Conservation (phyloP, 2,113 vertebrate genomes). For the Ceyx margarethae region DNA sequence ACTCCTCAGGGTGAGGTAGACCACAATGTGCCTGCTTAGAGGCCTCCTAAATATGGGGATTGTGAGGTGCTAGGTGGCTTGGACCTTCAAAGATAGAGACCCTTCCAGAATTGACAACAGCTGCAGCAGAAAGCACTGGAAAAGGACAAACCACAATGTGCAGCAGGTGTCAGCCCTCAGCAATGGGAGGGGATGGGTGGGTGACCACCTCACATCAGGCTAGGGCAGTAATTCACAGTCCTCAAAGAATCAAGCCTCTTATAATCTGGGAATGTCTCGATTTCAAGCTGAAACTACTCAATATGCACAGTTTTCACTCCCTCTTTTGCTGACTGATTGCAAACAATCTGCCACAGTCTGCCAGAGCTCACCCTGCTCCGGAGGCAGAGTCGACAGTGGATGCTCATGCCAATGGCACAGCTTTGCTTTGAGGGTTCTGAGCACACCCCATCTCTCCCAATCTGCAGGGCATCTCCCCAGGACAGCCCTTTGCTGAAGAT, state of each 20-base stretch:
- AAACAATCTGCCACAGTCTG: not conserved
- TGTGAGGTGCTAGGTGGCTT: not conserved
- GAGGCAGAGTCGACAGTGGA: not conserved
- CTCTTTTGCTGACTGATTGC: not conserved
- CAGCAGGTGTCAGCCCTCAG: not conserved
- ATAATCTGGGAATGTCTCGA: not conserved
- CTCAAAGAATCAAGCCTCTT: not conserved
- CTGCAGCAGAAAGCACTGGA: not conserved
- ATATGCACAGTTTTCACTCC: not conserved
- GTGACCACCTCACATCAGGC: not conserved
- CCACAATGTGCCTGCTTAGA: accelerated
- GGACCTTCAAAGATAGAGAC: not conserved
- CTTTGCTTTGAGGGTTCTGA: not conserved
- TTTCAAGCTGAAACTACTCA: not conserved
- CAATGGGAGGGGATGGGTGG: not conserved
- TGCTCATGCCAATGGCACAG: not conserved
- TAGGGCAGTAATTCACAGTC: not conserved
- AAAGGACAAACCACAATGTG: not conserved
- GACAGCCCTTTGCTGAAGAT: not conserved
- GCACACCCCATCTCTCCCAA: not conserved
- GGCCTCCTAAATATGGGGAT: not conserved
- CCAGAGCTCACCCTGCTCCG: accelerated
- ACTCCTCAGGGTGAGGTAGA: not conserved
- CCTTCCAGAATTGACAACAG: not conserved
- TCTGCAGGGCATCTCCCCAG: not conserved